Base-by-base conservation (phyloP, 2,888 invertebrate species). In the Ochropleura leucogaster region DNA sequence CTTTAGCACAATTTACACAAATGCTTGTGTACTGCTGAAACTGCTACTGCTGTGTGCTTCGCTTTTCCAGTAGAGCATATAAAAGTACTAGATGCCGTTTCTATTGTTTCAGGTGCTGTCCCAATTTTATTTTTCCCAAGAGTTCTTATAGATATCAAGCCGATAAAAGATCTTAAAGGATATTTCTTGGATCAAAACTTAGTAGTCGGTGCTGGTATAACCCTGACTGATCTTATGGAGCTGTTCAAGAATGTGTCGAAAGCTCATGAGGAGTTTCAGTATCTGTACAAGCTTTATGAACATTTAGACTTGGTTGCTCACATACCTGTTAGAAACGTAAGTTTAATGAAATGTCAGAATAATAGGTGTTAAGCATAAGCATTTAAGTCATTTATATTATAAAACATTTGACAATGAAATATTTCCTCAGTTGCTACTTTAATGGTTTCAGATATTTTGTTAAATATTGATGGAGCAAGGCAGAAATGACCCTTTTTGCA, bases 281-380 rank as follows among this genome's bases (percentile, higher is more conserved):
- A 98, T 91, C 92, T 97, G 64, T 90, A 94, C 16, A 95, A 96
- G 73, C 91, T 98, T 55, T 97, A 97, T 44, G 95, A 97, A 57
- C 98, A 98, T 89, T 93, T 98, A 66, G 97, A 97, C 88, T 91
- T 97, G 67, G 97, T 98, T 10, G 98, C 98, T n/a, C 97, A 97
- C 91, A 97, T 97, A 68, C 97, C 98, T 30, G 97, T 98, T 3
- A 95, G 98, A 94, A 98, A 98, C 93, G 98, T 98, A 94, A 96
- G 97, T 92, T 42, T 30, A 30, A 30, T 30, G 3, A 30, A 30
- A 30, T 30, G 30, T 30, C 30, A 30, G 30, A 30, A 30, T 30
- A 30, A 2, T 30, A 30, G 30, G 30, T 30, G 30, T 30, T 30
- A 30, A 30, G 30, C 1, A 30, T 30, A 3, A 30, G 30, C 30